Percentiles rank a stretch among this genome's conserved stretches.
Evolutionary conservation across 1,140 invertebrate genomes (phyloP).

Genomic region (Drosophila obscura): DNA sequence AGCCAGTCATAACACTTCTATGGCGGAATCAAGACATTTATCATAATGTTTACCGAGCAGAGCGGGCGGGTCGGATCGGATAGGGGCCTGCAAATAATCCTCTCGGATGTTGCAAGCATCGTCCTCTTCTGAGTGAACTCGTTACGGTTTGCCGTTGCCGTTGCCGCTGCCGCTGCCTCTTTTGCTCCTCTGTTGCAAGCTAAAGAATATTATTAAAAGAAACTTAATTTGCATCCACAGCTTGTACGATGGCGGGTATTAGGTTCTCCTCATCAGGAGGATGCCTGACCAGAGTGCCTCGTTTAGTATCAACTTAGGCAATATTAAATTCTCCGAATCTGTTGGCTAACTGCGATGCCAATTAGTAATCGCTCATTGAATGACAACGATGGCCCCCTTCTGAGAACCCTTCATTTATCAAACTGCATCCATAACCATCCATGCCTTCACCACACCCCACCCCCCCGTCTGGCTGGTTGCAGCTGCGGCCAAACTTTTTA

Average conservation of each 20-base stretch:
- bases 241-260: no score
- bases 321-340: background rate
- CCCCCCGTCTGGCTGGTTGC: conserved; percentile 17
- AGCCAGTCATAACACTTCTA: conserved; percentile 52
- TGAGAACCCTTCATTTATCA: conserved; percentile 42
- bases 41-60: conserved; percentile 35
- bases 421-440: conserved; percentile 37
- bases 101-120: conserved; percentile 44
- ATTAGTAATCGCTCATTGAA: conserved; percentile 31
- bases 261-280: no score
- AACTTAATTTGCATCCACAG: no score
- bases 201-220: no score
- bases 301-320: no score
- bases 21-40: conserved; percentile 54
- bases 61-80: background rate
- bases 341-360: conserved; percentile 7
- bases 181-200: background rate
- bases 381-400: conserved; percentile 12
- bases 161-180: no score
- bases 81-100: conserved; percentile 43
- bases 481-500: conserved; percentile 60
- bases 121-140: conserved; percentile 25
- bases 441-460: conserved; percentile 1
- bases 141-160: background rate
- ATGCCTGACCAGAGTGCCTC: no score